Base-by-base conservation (phyloP, 1,140 invertebrate species). In the Lineus longissimus region DNA sequence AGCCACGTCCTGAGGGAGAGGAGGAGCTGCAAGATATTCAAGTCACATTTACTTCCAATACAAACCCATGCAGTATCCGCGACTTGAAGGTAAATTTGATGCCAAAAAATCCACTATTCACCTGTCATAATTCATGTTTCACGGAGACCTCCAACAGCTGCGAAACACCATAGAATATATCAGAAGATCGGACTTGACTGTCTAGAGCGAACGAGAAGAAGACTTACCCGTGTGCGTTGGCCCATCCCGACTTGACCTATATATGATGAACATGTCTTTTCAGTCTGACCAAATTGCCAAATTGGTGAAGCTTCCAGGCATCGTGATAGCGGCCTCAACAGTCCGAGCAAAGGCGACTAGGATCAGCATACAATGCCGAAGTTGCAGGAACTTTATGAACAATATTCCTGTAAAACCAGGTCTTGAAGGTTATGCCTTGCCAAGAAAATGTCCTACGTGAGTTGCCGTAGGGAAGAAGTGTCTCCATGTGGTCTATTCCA, bases 391-490 rank as follows among this genome's bases (percentile, higher is more conserved):
- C 74, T 86, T 93, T 2, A 89, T 98, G 62, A 88, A 89, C 0
- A 95, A 99, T 80, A 86, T 98, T 57, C 83, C 87, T 55, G 89
- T 99, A 0, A 95, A 94, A 77, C 91, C 95, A 31, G 97, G 97
- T 2, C 83, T 99, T 9, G 97, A 99, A 76, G 97, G 97, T 2
- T 98, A 96, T 84, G 86, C 90, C n/a, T 84, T 99, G 75, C 97
- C 97, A 0, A 87, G 97, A 60, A 95, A 92, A 83, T 99, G 97
- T 80, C 89, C 87, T 71, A 91, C 91, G 89, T 95, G 87, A 87
- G 87, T 86, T 30, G 4, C 33, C 15, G 22, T 31, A 29, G 30
- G 4, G 9, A 11, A 55, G 22, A 22, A 13, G 13, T 13, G 11
- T 13, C 15, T 27, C 22, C 22, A 55, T 11, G 11, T 43, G 41